Base-by-base conservation (phyloP, 2,888 invertebrate genomes). In the Parnassius orleans region DNA sequence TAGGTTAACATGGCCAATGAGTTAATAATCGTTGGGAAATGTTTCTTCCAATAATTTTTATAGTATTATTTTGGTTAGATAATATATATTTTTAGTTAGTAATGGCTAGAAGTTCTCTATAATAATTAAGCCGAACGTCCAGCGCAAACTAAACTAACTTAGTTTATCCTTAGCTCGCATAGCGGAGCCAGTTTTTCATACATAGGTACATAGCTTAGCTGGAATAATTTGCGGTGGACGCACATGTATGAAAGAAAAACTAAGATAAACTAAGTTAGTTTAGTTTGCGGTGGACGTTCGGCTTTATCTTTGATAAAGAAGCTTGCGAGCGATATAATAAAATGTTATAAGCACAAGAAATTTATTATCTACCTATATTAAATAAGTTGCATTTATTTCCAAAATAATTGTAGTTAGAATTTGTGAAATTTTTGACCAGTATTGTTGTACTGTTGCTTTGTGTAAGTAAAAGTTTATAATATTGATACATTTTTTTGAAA, bases 341-440 rank as follows among this genome's bases (percentile, higher is more conserved):
- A 12, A 57, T 57, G 14, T 57, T 44, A 12, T 53, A 60, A 44
- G 50, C 53, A 62, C 50, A 48, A 50, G 19, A 10, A 51, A 11
- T 10, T 10, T 15, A 10, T 51, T n/a, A n/a, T n/a, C n/a, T 24
- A 15, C 33, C 48, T 46, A 61, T 51, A 54, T 46, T 58, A 46
- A 54, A 41, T 47, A 46, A 15, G 42, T 55, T 63, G 63, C 63
- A 55, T 63, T 63, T 63, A 55, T 63, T 63, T 51, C 55, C 41
- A n/a, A 54, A 58, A 53, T 9, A 48, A 10, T 43, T 11, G 43
- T 12, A 50, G 42, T 12, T 33, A 53, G 42, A 41, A 15, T 53
- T 59, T 59, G 41, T 59, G 9, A 24, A 53, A 44, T 14, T 53
- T 46, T 52, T 59, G 14, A 46, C 41, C 42, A 19, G 24, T 14